Evolutionary conservation across 2,113 vertebrate species (phyloP), one percentile per base, ranked within the genome.

Genomic region (Perca flavescens): DNA sequence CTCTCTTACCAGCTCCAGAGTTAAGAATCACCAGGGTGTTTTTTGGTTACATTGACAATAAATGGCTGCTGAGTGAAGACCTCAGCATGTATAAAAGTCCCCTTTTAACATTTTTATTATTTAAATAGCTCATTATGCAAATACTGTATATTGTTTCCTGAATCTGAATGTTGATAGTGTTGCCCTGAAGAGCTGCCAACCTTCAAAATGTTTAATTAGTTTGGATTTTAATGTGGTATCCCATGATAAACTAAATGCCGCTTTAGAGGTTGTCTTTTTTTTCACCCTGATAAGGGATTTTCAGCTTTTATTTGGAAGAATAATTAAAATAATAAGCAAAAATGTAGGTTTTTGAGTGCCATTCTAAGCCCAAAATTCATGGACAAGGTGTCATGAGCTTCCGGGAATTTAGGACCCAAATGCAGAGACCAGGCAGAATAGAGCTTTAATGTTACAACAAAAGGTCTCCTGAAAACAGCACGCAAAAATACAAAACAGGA

Each of bases 191-290:
- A 61, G 25, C 71, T n/a, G 16, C 56, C 9, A 21, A 28, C n/a
- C 10, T 6, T 58, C 22, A 74, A 10, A 53, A 19, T 13, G 60
- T 46, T 64, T 74, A n/a, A 57, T 75, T 53, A 75, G n/a, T 25
- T 54, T 19, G 34, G 9, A 64, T 64, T 34, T 73, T 50, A 22
- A n/a, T 34, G 56, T 14, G 4, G 25, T 7, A 2, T 75, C 49
- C 34, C 31, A 9, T 53, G 10, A 53, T 13, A 64, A 54, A 25
- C 25, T 15, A 63, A 43, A 53, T 25, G 13, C 34, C 11, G 50
- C 31, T 31, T 31, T 31, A 21, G 15, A 12, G 31, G 31, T 31
- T 28, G 28, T 28, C 2, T 2, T 28, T 62, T 28, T 75, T 53
- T 22, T 6, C 43, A 16, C 11, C 19, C 56, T 34, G 22, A 47